Evolutionary conservation across 1,140 invertebrate species (phyloP), one percentile per base, ranked within the genome.

Genomic region (Diuraphis noxia): DNA sequence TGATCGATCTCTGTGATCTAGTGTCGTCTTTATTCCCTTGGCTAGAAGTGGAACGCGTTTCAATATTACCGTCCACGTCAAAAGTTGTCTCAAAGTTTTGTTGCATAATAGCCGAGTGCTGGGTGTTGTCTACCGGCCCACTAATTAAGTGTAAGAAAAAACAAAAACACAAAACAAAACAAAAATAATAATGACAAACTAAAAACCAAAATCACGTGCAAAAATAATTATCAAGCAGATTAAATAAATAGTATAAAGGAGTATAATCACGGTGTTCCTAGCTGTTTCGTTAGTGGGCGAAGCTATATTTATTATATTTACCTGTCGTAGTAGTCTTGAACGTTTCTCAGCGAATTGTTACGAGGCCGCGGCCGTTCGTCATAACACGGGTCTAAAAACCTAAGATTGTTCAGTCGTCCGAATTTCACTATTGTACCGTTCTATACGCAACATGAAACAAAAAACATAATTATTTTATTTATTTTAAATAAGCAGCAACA

Each of bases 331-430:
- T 96, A 97, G 92, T 95, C 94, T 92, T 93, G 93, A 82, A 94
- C 93, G 92, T 94, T 94, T 92, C 94, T 93, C 36, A 95, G 95
- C 82, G 96, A 96, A 93, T 97, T 96, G 93, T 96, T 96, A 93
- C 97, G 94, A 92, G 96, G 96, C 79, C 95, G 94, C 89, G 96
- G 96, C 92, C 97, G 96, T 93, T 97, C 97, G 93, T 98, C 98
- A 92, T 97, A 96, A 86, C 96, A 95, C 10, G 98, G 97, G 94
- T 99, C 98, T 92, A 98, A 95, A 94, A 99, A 99, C 93, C 98
- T 96, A 94, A 98, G 99, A 40, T 97, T 97, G 93, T 98, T 97
- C 92, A 97, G 96, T 93, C 98, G 95, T 92, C 98, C 97, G 95
- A 98, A 98, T 94, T 97, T 97, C 38, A 98, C 96, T 89, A 98